A percentile compares a stretch with the other conserved stretches of the same genome.
These are phyloP conservation scores for Caenorhabditis drosophilae DNA, from an alignment of 2,888 invertebrate species.

Conservation along the genomic window DNA sequence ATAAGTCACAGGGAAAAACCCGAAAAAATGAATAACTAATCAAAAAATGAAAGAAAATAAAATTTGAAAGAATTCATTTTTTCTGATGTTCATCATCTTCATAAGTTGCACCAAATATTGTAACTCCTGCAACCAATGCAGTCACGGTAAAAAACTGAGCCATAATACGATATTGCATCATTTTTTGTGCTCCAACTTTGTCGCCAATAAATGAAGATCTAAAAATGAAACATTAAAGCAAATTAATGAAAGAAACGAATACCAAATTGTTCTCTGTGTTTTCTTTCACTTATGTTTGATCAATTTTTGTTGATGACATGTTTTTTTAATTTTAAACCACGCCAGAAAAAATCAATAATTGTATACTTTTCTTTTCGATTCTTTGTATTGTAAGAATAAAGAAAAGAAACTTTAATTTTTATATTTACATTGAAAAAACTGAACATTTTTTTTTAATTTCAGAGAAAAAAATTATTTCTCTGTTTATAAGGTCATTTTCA, in stretches of 20 bases:
- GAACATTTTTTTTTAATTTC: background rate
- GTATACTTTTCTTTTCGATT: too few relatives aligned
- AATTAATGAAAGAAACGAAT: too few relatives aligned
- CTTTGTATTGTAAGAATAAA: too few relatives aligned
- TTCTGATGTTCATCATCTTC: slow-evolving; percentile 33
- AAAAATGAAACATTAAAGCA: slow-evolving; percentile 11
- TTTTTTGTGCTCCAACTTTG: slow-evolving; percentile 60
- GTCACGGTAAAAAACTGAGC: slow-evolving; percentile 66
- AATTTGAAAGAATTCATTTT: too few relatives aligned
- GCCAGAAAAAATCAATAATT: too few relatives aligned
- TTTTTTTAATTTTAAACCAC: too few relatives aligned
- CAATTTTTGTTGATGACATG: too few relatives aligned
- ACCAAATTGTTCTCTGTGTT: too few relatives aligned
- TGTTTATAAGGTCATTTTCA: background rate
- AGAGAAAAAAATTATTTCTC: background rate
- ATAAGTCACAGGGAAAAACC: too few relatives aligned
- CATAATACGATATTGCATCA: slow-evolving; percentile 67
- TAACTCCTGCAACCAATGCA: slow-evolving; percentile 61
- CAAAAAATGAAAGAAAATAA: slow-evolving; percentile 7
- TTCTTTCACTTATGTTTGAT: too few relatives aligned
- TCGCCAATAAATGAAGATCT: slow-evolving; percentile 60
- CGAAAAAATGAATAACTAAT: background rate
- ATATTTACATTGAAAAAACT: background rate
- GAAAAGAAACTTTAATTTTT: slow-evolving; percentile 4
- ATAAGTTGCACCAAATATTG: slow-evolving; percentile 57